Conservation (phyloP, 2,888 invertebrate genomes). For the Mythimna vitellina region DNA sequence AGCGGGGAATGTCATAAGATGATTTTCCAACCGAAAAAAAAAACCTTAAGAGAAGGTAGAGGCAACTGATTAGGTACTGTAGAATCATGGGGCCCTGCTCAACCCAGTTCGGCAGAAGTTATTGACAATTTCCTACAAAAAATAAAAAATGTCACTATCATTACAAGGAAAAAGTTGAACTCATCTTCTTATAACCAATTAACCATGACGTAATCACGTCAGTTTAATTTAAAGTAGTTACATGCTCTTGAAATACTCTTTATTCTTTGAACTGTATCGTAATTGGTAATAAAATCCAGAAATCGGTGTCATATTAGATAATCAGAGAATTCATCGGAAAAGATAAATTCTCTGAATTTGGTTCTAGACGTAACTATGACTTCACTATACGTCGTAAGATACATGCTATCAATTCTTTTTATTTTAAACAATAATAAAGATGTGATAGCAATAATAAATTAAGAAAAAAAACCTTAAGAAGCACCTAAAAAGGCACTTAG, state of each 20-base stretch:
- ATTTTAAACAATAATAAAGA: neutral
- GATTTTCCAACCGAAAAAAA: no score
- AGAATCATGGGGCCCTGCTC: no score
- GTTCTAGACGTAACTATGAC: neutral
- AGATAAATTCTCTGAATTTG: conserved; percentile 6
- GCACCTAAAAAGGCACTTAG: no score
- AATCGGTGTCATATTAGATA: neutral
- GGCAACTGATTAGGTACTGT: no score
- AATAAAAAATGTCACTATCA: neutral
- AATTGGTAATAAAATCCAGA: conserved; percentile 1
- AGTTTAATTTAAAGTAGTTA: neutral
- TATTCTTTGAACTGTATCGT: conserved; percentile 6
- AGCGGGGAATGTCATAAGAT: no score
- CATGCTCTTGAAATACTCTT: no score
- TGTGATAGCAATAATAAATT: no score
- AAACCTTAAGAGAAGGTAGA: no score
- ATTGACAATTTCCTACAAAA: no score
- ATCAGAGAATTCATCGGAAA: no score
- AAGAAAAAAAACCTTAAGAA: no score
- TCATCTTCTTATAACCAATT: neutral
- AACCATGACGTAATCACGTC: conserved; percentile 10
- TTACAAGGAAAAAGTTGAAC: neutral
- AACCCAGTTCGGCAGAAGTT: no score
- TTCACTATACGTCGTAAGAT: conserved; percentile 3
- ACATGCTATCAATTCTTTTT: neutral